phyloP scores from a whole-genome alignment of 2,797 vertebrate genomes.

The Gymnoscopelus microlampas region DNA sequence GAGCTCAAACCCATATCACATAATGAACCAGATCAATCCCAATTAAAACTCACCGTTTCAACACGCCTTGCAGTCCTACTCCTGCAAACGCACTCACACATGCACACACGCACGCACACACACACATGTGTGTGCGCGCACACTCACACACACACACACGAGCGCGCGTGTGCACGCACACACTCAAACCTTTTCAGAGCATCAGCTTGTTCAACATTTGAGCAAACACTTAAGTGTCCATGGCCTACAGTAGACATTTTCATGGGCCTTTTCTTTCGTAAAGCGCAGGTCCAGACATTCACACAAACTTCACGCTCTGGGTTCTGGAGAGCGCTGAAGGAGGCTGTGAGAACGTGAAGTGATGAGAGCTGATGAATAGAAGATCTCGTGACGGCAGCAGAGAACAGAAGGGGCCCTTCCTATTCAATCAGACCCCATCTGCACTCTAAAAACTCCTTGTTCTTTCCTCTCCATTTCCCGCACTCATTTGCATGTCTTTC shows the following conservation, averaged over 20 bases:
- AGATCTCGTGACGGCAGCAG: constrained; percentile 45
- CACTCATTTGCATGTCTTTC: constrained; percentile 76
- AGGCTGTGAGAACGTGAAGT: constrained; percentile 43
- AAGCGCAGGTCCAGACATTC: constrained; percentile 22
- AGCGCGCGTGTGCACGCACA: no score
- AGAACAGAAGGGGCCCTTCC: constrained; percentile 69
- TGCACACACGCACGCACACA: not conserved
- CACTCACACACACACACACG: constrained; percentile 7
- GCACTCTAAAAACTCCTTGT: constrained; percentile 62
- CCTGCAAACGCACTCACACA: not conserved
- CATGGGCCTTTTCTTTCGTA: not conserved
- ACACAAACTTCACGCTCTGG: constrained; percentile 31
- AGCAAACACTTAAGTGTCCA: constrained; percentile 37
- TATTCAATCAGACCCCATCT: constrained; percentile 69
- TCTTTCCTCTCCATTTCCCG: constrained; percentile 41
- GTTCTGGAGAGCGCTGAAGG: constrained; percentile 30
- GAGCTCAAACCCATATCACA: constrained; percentile 63
- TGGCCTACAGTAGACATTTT: constrained; percentile 42
- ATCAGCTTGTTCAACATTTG: constrained; percentile 41
- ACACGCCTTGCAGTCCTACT: constrained; percentile 46
- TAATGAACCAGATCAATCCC: constrained; percentile 74
- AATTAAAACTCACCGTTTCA: constrained; percentile 45
- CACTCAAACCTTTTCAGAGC: constrained; percentile 42
- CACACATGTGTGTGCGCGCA: not conserved
- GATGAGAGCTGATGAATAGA: constrained; percentile 55